Percentiles rank a stretch among this genome's conserved stretches.
These are phyloP conservation scores for Drosophila auraria DNA, from an alignment of 1,140 invertebrate species.

Conservation along the genomic window DNA sequence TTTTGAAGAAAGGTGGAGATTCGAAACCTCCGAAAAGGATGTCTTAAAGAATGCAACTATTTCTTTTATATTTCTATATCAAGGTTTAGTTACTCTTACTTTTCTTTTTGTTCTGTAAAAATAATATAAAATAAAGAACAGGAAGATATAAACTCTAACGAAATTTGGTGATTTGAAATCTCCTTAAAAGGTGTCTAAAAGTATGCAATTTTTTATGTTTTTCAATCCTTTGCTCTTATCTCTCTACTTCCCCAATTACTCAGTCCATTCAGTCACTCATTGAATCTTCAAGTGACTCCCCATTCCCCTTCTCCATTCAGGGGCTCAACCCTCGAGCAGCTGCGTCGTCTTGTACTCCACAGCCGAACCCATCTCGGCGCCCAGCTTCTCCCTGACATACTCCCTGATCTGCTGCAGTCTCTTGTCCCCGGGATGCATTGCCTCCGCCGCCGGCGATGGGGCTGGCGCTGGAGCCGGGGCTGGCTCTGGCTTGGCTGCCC, in stretches of 20 bases:
- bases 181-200: background rate
- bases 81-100: too few species aligned
- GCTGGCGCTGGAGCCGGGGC: constrained; percentile 7
- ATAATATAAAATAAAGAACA: background rate
- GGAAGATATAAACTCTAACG: background rate
- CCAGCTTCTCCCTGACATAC: constrained; percentile 76
- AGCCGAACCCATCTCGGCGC: constrained; percentile 76
- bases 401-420: constrained; percentile 75
- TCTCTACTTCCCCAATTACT: background rate
- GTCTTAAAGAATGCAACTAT: too few species aligned
- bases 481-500: constrained; percentile 50
- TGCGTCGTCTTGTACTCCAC: constrained; percentile 81
- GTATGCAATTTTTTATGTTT: background rate
- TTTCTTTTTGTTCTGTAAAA: background rate
- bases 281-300: background rate
- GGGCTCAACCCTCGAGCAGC: constrained; percentile 63
- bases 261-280: background rate
- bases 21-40: too few species aligned
- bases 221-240: too few species aligned
- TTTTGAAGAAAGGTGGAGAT: too few species aligned
- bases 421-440: constrained; percentile 27
- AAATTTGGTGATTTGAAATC: background rate
- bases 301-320: background rate
- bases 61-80: too few species aligned
- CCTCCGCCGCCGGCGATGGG: background rate